phyloP scores from a whole-genome alignment of 2,888 invertebrate species.

The Meloe dianella region DNA sequence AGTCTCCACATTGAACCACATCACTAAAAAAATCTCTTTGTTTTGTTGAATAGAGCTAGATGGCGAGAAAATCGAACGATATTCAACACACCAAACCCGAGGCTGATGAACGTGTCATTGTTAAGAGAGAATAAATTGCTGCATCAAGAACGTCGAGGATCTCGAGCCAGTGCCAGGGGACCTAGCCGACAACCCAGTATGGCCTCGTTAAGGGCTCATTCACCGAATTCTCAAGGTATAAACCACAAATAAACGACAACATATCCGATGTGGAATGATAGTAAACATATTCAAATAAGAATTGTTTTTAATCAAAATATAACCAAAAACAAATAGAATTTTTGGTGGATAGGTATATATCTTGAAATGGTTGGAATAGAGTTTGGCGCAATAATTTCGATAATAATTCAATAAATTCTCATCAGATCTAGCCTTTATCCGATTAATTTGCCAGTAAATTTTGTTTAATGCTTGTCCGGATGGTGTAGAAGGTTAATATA shows the following conservation, averaged over 20 bases:
- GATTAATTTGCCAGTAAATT: constrained; percentile 20
- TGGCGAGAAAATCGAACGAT: constrained; percentile 92
- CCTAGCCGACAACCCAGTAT: constrained; percentile 87
- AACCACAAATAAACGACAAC: not conserved
- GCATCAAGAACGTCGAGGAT: constrained; percentile 81
- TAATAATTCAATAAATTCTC: not conserved
- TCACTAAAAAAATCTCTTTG: not conserved
- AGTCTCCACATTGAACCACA: not conserved
- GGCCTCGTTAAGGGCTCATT: constrained; percentile 82
- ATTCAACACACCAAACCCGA: constrained; percentile 92
- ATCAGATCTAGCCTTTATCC: constrained; percentile 10
- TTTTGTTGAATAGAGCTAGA: constrained; percentile 71
- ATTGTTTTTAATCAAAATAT: not conserved
- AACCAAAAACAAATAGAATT: not conserved
- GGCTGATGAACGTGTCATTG: constrained; percentile 89
- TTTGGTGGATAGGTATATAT: not conserved
- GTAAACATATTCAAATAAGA: not conserved
- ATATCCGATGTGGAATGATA: not conserved
- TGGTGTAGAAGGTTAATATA: constrained; percentile 36
- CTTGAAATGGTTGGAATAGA: not conserved
- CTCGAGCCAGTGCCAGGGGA: constrained; percentile 77
- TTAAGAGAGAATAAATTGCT: constrained; percentile 80
- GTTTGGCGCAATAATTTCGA: not conserved
- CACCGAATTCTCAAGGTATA: constrained; percentile 74
- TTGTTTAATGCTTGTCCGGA: constrained; percentile 31